Percentiles rank a stretch among this genome's conserved stretches.
These are phyloP conservation scores for Florisuga fusca DNA, from an alignment of 2,797 vertebrate species.

Conservation along the genomic window DNA sequence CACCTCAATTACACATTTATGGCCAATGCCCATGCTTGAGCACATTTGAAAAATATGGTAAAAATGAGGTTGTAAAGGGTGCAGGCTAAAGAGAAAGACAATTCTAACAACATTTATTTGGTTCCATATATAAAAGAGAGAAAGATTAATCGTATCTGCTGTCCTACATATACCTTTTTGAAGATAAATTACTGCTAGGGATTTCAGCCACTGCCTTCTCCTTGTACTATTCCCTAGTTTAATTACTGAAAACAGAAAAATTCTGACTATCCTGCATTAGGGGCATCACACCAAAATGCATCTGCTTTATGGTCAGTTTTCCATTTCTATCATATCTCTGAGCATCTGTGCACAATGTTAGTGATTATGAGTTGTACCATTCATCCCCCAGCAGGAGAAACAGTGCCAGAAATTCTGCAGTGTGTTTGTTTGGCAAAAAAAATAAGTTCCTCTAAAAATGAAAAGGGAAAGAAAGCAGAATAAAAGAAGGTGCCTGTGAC, in stretches of 20 bases:
- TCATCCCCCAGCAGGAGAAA: conserved; percentile 40
- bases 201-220: background rate
- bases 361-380: conserved; percentile 48
- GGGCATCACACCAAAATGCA: conserved; percentile 52
- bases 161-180: background rate
- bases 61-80: background rate
- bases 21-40: background rate
- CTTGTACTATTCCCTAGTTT: conserved; percentile 22
- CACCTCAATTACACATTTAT: background rate
- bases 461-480: background rate
- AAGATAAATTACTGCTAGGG: background rate
- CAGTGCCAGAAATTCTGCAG: conserved; percentile 48
- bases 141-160: background rate
- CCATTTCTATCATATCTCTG: conserved; percentile 44
- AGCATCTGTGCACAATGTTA: conserved; percentile 62
- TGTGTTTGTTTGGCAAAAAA: conserved; percentile 36
- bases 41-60: background rate
- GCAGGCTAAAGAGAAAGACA: background rate
- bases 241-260: conserved; percentile 49
- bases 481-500: background rate
- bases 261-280: conserved; percentile 1
- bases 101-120: background rate
- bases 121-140: background rate
- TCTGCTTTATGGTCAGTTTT: conserved; percentile 65
- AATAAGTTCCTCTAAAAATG: background rate